phyloP scores from a whole-genome alignment of 2,113 vertebrate genomes.

The Neotoma lepida region DNA sequence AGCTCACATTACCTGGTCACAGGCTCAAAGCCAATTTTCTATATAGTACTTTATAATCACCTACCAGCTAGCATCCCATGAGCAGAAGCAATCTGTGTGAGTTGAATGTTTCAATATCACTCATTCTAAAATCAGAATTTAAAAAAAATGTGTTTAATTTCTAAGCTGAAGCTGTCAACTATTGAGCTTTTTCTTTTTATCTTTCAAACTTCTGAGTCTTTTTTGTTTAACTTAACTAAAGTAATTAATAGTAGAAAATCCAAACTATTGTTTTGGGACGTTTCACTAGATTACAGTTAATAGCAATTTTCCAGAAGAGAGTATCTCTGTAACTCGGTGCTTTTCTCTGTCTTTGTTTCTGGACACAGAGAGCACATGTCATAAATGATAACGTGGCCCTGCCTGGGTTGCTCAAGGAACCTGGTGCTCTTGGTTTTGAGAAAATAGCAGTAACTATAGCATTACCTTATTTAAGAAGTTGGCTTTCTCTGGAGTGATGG shows the following conservation, averaged over 20 bases:
- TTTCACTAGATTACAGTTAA: slow-evolving; percentile 1
- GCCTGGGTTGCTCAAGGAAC: background rate
- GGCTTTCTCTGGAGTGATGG: background rate
- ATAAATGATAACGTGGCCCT: background rate
- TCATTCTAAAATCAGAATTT: slow-evolving; percentile 19
- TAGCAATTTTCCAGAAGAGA: background rate
- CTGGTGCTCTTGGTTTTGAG: background rate
- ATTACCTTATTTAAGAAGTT: background rate
- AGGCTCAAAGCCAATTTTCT: background rate
- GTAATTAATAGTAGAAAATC: background rate
- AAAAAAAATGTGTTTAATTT: background rate
- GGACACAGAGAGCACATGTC: background rate
- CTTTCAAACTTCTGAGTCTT: background rate
- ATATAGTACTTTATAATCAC: background rate
- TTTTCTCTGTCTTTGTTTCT: background rate
- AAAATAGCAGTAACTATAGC: background rate
- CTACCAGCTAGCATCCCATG: background rate
- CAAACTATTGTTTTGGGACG: background rate
- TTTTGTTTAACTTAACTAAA: background rate
- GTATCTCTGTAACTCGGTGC: background rate
- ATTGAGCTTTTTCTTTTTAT: background rate
- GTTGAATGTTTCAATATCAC: background rate
- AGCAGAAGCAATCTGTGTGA: background rate
- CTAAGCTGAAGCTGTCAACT: background rate
- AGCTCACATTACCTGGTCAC: background rate